Base-by-base conservation (phyloP, 2,113 vertebrate genomes). In the pig (Sus scrofa) region DNA sequence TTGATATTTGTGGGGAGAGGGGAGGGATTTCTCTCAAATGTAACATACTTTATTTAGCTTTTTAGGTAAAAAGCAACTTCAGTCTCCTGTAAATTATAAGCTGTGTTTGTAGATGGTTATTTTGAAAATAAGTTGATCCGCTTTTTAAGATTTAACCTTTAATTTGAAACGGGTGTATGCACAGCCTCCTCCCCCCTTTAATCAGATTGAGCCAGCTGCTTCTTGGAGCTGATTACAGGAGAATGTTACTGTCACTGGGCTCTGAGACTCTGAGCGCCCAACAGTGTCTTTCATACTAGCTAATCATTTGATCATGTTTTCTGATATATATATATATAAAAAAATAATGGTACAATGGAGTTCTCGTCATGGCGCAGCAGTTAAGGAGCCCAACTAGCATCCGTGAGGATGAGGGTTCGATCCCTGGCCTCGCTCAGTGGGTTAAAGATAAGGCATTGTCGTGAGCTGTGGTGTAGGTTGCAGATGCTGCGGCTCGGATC, bases 11-110 rank as follows among this genome's bases (percentile, higher is more conserved):
- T 79, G 77, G 8, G 14, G 63, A 34, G 8, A 34, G 12, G 52
- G 32, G 14, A 94, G 54, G 34, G 22, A 39, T 92, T 95, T 68
- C 70, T 90, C 30, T 78, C 44, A 79, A 78, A 68, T 56, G 7
- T 73, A 91, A 39, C 34, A 58, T 81, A 26, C 58, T 37, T 79
- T 84, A 93, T n/a, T 96, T 88, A 93, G 70, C 22, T 91, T 75
- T 79, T 90, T 63, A 73, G 58, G 50, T 82, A 24, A 88, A 70
- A 54, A 63, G 7, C n/a, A 88, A 19, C n/a, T 54, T 94, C 15
- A 91, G 34, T 86, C 24, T 73, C 70, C 16, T 32, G 56, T 70
- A 56, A 78, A 60, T 93, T 68, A 39, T 85, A 91, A 93, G 3
- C 20, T 65, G 1, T 58, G 62, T 56, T 86, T 71, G 32, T 86